Evolutionary conservation across 2,888 invertebrate genomes (phyloP), one percentile per base, ranked within the genome.

Genomic region (Candidula unifasciata): DNA sequence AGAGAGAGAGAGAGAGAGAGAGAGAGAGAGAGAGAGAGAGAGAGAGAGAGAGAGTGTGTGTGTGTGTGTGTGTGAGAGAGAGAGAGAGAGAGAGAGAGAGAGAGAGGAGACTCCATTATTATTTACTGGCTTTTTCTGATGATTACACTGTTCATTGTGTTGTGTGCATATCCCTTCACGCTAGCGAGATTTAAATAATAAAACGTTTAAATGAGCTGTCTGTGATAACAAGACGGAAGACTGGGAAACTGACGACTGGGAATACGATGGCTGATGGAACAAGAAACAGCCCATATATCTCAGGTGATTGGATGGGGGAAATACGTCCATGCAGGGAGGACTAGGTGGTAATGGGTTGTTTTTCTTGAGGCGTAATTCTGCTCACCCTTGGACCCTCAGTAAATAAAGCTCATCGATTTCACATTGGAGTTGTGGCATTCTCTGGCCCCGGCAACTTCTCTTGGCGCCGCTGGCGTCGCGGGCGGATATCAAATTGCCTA

Each of bases 321-420:
- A 73, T n/a, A 73, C 37, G 27, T 16, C n/a, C n/a, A 44, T 44
- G n/a, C 8, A 13, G 37, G 3, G 37, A 37, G 35, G 37, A 44
- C 57, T 35, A 10, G 66, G 35, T 68, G 66, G 35, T 68, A 44
- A 68, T 57, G 79, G 68, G 44, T 37, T 68, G 79, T 79, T 79
- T 79, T 79, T 44, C 77, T 57, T 21, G 57, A n/a, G 66, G 57
- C 79, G 68, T 64, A 35, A 77, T 64, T 77, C 33, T 64, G 33
- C 30, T 10, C 27, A 64, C 68, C 68, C 68, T 21, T 8, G 16
- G 79, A 68, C 79, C 79, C 44, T 52, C 44, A 27, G 79, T 79
- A 79, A 79, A 79, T 68, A 66, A 66, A 66, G n/a, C 27, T 35
- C 66, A 79, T 79, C 79, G 79, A 79, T 79, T 79, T 79, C 79